A percentile compares a stretch with the other conserved stretches of the same genome.
These are phyloP conservation scores for Polia nebulosa DNA, from an alignment of 2,888 invertebrate species.

Conservation along the genomic window DNA sequence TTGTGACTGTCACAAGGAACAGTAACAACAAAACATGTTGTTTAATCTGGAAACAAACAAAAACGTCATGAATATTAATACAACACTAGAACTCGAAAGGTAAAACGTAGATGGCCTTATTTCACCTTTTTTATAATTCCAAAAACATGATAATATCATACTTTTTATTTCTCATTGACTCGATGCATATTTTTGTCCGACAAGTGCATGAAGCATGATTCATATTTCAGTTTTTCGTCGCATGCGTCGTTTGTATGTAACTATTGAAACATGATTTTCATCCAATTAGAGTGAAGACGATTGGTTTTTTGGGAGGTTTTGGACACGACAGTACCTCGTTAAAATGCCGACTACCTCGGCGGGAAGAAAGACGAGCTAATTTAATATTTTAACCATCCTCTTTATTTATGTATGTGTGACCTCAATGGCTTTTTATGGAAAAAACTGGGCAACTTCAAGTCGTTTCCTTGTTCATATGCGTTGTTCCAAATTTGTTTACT, in stretches of 20 bases:
- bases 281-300: constrained; percentile 80
- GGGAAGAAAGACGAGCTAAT: constrained; percentile 82
- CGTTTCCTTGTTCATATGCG: constrained; percentile 53
- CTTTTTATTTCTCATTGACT: constrained; percentile 10
- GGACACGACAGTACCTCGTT: constrained; percentile 81
- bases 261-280: constrained; percentile 71
- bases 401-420: constrained; percentile 80
- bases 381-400: constrained; percentile 83
- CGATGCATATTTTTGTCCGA: constrained; percentile 10
- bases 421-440: constrained; percentile 79
- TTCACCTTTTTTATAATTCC: neutral
- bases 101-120: neutral
- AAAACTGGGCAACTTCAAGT: constrained; percentile 61
- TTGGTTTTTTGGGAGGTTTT: constrained; percentile 75
- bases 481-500: constrained; percentile 55
- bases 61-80: neutral
- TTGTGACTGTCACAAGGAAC: constrained; percentile 48
- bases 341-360: constrained; percentile 82
- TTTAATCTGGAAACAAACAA: constrained; percentile 43
- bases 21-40: constrained; percentile 48
- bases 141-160: constrained; percentile 9
- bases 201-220: constrained; percentile 21
- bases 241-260: constrained; percentile 35
- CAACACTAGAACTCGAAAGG: neutral
- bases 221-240: constrained; percentile 41